A percentile compares a stretch with the other conserved stretches of the same genome.
phyloP scores from a whole-genome alignment of 2,113 vertebrate genomes.

The Lepidothrix coronata region DNA sequence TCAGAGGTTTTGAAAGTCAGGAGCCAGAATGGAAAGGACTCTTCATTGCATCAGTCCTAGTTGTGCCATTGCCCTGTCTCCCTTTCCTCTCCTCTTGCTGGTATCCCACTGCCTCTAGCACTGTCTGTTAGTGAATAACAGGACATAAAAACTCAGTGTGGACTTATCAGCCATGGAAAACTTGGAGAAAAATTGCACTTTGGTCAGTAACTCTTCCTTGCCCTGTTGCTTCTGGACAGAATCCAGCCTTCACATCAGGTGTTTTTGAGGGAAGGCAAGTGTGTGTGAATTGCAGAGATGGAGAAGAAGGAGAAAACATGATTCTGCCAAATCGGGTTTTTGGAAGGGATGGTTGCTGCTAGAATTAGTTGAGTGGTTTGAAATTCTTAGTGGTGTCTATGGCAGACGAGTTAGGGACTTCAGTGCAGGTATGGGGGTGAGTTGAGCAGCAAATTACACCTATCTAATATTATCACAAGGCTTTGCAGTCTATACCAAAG shows the following conservation, averaged over 20 bases:
- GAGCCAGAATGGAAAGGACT: background rate
- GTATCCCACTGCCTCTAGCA: background rate
- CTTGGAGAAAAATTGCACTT: background rate
- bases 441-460: background rate
- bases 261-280: background rate
- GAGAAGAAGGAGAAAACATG: background rate
- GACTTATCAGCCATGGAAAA: background rate
- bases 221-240: background rate
- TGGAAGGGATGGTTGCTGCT: background rate
- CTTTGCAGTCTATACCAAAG: background rate
- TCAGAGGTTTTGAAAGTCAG: background rate
- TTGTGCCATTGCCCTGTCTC: background rate
- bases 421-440: background rate
- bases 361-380: background rate
- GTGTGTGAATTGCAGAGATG: background rate
- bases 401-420: background rate
- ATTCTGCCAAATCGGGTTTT: background rate
- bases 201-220: background rate
- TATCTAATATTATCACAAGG: background rate
- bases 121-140: background rate
- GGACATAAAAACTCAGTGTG: accelerated
- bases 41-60: background rate
- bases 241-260: background rate
- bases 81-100: background rate
- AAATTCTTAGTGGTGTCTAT: background rate